Percentiles rank a stretch among this genome's conserved stretches.
phyloP scores from a whole-genome alignment of 2,113 vertebrate species.

The Cyprinus carpio region DNA sequence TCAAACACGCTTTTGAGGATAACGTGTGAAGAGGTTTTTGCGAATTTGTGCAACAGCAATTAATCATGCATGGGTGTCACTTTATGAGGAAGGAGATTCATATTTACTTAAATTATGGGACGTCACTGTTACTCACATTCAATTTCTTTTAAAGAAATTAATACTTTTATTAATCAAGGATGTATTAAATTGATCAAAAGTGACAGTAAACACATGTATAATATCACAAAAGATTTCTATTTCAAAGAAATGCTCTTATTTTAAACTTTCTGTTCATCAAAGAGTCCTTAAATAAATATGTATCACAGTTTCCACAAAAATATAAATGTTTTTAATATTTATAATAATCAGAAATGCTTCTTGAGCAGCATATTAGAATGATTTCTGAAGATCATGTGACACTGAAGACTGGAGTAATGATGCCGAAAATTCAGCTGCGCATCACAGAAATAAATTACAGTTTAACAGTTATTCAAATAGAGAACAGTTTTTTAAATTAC shows the following conservation, averaged over 20 bases:
- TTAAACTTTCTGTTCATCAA: background rate
- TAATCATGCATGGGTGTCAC: background rate
- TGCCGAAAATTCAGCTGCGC: background rate
- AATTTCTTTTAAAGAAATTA: background rate
- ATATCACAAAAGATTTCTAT: background rate
- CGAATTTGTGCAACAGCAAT: background rate
- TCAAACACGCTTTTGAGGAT: background rate
- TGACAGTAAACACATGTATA: background rate
- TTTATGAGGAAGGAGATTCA: background rate
- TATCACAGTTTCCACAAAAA: too few relatives aligned
- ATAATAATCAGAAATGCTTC: background rate
- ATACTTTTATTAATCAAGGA: background rate
- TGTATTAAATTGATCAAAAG: background rate
- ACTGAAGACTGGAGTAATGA: slow-evolving; percentile 1
- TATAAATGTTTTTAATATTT: background rate
- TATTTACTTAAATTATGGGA: background rate
- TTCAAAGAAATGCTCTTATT: background rate
- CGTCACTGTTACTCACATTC: background rate
- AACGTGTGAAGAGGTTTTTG: background rate
- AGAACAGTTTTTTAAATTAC: background rate
- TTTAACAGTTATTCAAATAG: background rate
- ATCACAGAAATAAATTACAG: background rate
- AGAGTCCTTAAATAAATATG: too few relatives aligned
- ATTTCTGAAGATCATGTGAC: background rate
- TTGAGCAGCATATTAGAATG: background rate